Evolutionary conservation across 1,140 invertebrate species (phyloP).

Genomic region (Pectinophora gossypiella): DNA sequence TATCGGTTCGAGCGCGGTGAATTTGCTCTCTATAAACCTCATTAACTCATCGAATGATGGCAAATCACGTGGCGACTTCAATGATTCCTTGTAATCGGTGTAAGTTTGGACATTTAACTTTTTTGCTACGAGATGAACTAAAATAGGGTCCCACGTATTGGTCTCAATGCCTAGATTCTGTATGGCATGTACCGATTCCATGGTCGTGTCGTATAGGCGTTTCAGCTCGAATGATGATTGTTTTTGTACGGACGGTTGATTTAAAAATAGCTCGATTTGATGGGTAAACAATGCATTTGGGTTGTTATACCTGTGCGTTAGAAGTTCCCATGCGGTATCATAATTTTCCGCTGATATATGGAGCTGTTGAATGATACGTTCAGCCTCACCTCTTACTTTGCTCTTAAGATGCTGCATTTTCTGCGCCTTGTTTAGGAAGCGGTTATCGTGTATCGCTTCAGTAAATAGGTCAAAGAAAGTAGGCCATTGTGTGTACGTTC

Average conservation of each 20-base stretch:
- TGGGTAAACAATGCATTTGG: neutral
- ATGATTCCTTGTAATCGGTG: neutral
- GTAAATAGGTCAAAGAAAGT: neutral
- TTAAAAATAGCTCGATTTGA: neutral
- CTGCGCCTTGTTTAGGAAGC: neutral
- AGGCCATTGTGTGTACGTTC: slow-evolving; percentile 1
- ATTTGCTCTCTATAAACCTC: neutral
- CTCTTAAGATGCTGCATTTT: too few species aligned
- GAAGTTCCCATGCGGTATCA: neutral
- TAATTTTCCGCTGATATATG: neutral
- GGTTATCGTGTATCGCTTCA: neutral
- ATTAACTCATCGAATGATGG: neutral
- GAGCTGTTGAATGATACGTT: neutral
- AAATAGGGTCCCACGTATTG: neutral
- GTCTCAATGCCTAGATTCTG: neutral
- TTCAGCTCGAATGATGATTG: too few species aligned
- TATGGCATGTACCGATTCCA: neutral
- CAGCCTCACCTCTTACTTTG: neutral
- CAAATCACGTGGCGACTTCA: neutral
- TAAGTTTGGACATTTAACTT: neutral
- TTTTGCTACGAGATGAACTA: neutral
- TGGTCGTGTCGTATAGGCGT: neutral
- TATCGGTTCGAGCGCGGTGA: neutral
- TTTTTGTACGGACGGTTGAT: neutral
- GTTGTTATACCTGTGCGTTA: neutral